These are phyloP conservation scores for Chaetura pelagica DNA, from an alignment of 2,113 vertebrate genomes.

Conservation along the genomic window DNA sequence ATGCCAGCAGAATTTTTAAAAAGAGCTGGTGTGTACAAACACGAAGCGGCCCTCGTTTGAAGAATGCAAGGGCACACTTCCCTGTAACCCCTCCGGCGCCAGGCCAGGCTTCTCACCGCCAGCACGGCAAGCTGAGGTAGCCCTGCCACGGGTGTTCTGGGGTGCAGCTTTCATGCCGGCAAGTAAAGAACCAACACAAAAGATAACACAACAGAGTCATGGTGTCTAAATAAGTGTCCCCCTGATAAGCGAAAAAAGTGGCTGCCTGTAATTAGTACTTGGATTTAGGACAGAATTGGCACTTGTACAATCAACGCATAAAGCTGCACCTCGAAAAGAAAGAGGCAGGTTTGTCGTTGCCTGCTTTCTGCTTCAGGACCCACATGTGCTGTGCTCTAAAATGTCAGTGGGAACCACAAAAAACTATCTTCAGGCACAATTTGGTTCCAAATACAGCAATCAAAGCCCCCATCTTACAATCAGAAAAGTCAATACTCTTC, in stretches of 20 bases:
- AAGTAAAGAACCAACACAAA: background rate
- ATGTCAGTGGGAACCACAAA: background rate
- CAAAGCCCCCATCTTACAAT: conserved; percentile 18
- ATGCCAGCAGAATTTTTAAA: conserved; percentile 83
- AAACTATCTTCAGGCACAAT: background rate
- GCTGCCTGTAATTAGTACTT: background rate
- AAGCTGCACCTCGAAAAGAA: background rate
- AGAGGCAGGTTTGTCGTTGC: background rate
- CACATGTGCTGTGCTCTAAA: fast-evolving
- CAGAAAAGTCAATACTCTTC: conserved; percentile 25
- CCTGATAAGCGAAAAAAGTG: background rate
- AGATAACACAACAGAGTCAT: fast-evolving
- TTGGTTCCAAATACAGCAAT: conserved; percentile 7
- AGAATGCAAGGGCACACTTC: conserved; percentile 44
- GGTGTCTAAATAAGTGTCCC: fast-evolving
- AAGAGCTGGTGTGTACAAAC: conserved; percentile 82
- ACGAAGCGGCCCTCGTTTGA: conserved; percentile 67
- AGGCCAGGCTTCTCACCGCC: background rate
- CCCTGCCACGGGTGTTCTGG: background rate
- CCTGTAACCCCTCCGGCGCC: conserved; percentile 52
- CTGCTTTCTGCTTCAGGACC: background rate
- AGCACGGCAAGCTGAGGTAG: background rate
- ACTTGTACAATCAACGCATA: background rate
- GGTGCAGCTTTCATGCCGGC: background rate
- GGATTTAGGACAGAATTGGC: background rate